Evolutionary conservation across 1,140 invertebrate species (phyloP), one percentile per base, ranked within the genome.

Genomic region (Ostrea denselamellosa): DNA sequence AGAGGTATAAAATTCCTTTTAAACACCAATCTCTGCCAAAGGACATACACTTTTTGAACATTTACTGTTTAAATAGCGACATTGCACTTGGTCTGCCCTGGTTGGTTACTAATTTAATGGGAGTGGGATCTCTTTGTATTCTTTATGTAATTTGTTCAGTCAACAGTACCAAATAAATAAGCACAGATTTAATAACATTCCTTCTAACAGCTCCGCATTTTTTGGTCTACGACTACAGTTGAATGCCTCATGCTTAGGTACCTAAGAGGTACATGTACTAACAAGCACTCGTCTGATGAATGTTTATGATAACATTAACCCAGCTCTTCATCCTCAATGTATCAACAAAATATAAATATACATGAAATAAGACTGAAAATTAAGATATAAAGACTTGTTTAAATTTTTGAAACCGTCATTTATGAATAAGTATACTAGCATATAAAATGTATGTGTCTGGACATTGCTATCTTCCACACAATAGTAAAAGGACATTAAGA

Each of bases 151-250:
- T 58, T 12, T 62, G 14, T 62, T 62, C 19, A n/a, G 56, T 62
- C 56, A 62, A 62, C 56, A 62, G 56, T 62, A 19, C 17, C 56
- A 62, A 62, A 62, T 62, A n/a, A n/a, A 62, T 62, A 62, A 62
- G 17, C 14, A 62, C 34, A 44, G 34, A 5, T 44, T 44, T 44
- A 5, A 44, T 44, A 44, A 44, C 34, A 44, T 44, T 44, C 34
- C 34, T 44, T 5, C 34, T 44, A 44, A 44, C 34, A 44, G 34
- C 34, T 44, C 34, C 5, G 34, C 34, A 44, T 44, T 2, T 44
- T 44, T 44, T 44, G 34, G 34, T 44, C 5, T 44, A 44, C 5
- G 34, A 44, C 34, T 44, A 5, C 34, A 44, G 34, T 44, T 44
- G 34, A 44, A 44, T 44, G 34, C 5, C 34, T 44, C 34, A 5